phyloP scores from a whole-genome alignment of 1,140 invertebrate genomes.

The Harpegnathos saltator region DNA sequence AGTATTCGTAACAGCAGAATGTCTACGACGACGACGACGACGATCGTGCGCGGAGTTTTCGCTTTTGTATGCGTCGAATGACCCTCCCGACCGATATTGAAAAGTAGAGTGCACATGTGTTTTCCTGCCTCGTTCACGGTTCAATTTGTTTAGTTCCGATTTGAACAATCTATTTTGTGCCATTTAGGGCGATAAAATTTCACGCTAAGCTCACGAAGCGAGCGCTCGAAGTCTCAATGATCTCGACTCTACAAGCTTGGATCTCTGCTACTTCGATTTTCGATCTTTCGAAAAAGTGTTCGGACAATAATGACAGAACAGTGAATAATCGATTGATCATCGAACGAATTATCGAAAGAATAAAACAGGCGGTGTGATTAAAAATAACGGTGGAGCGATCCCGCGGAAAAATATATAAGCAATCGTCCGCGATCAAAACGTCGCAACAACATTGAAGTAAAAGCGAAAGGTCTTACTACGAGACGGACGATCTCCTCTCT shows the following conservation, averaged over 20 bases:
- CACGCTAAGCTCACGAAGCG: too few relatives aligned
- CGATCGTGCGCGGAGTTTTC: too few relatives aligned
- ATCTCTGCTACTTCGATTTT: background rate
- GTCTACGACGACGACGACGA: too few relatives aligned
- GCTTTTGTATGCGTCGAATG: too few relatives aligned
- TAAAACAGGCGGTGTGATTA: background rate
- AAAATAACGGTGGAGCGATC: background rate
- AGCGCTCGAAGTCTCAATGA: too few relatives aligned
- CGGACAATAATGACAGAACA: background rate
- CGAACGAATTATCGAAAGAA: background rate
- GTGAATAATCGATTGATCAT: background rate
- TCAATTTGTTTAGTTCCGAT: too few relatives aligned
- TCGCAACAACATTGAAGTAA: conserved; percentile 13
- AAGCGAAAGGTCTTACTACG: conserved; percentile 49
- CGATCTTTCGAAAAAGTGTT: background rate
- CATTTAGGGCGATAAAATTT: too few relatives aligned
- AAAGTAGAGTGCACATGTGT: too few relatives aligned
- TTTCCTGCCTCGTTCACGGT: too few relatives aligned
- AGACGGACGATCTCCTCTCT: conserved; percentile 15
- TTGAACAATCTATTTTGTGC: too few relatives aligned
- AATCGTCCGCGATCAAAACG: conserved; percentile 27
- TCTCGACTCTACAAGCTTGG: background rate
- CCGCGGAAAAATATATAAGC: conserved; percentile 13
- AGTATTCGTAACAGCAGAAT: too few relatives aligned
- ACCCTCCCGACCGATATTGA: too few relatives aligned